phyloP scores from a whole-genome alignment of 2,797 vertebrate species.

The Mastacembelus armatus region DNA sequence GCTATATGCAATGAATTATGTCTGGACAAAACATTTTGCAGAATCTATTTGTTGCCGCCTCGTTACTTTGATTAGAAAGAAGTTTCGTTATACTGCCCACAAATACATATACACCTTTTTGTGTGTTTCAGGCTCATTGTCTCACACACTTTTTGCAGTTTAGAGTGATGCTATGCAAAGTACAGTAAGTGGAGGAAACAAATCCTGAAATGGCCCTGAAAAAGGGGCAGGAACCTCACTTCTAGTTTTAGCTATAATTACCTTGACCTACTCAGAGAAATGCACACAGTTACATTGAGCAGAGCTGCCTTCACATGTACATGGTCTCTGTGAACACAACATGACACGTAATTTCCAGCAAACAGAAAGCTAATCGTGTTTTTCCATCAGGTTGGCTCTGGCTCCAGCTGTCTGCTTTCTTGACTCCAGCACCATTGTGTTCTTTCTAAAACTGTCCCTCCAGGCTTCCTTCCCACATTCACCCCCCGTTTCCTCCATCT shows the following conservation, averaged over 20 bases:
- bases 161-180: background rate
- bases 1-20: conserved; percentile 9
- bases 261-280: conserved; percentile 18
- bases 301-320: background rate
- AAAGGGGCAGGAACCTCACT: too few relatives aligned
- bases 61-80: background rate
- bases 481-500: conserved; percentile 40
- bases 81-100: conserved; percentile 1
- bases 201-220: background rate
- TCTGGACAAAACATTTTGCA: conserved; percentile 15
- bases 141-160: background rate
- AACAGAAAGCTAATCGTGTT: conserved; percentile 55
- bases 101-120: background rate
- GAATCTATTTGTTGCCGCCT: background rate
- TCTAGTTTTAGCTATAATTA: conserved; percentile 24
- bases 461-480: conserved; percentile 46
- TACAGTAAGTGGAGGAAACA: background rate
- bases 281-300: background rate
- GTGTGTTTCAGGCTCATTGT: background rate
- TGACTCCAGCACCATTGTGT: conserved; percentile 19
- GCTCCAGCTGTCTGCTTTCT: conserved; percentile 24
- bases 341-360: conserved; percentile 36
- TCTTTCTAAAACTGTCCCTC: conserved; percentile 42
- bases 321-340: conserved; percentile 20
- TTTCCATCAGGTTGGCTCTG: conserved; percentile 34